These are phyloP conservation scores for Rousettus leschenaultii DNA, from an alignment of 2,113 vertebrate genomes.

Conservation along the genomic window DNA sequence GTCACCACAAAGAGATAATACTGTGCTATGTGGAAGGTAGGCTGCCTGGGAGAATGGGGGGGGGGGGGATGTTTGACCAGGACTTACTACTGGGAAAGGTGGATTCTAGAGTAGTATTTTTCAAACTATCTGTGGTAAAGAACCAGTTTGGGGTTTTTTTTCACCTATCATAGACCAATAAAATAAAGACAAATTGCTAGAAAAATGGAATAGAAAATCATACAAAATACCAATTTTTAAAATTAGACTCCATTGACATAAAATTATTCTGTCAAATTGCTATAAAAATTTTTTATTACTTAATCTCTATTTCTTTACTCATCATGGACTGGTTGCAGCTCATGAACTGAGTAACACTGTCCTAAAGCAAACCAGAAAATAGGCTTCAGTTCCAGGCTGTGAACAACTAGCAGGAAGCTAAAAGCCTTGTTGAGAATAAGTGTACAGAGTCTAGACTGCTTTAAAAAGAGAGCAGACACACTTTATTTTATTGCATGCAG, in stretches of 20 bases:
- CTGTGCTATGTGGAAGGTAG: neutral
- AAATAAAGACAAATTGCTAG: neutral
- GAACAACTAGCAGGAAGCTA: neutral
- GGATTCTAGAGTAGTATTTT: neutral
- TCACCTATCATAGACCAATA: neutral
- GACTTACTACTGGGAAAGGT: neutral
- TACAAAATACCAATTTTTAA: neutral
- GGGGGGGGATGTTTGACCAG: neutral
- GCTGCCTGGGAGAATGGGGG: neutral
- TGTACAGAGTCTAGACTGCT: neutral
- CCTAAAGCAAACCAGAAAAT: constrained; percentile 22
- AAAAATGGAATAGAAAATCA: constrained; percentile 4
- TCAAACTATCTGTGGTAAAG: neutral
- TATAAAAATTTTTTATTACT: neutral
- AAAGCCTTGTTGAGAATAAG: neutral
- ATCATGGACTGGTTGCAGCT: neutral
- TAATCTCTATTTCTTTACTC: neutral
- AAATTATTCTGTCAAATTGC: neutral
- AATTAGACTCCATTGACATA: neutral
- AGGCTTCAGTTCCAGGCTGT: neutral
- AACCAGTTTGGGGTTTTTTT: neutral
- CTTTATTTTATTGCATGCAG: neutral
- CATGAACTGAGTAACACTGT: neutral
- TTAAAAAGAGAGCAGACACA: neutral
- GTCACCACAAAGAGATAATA: neutral